phyloP scores from a whole-genome alignment of 2,888 invertebrate genomes.

The Leptopterna dolabrata region DNA sequence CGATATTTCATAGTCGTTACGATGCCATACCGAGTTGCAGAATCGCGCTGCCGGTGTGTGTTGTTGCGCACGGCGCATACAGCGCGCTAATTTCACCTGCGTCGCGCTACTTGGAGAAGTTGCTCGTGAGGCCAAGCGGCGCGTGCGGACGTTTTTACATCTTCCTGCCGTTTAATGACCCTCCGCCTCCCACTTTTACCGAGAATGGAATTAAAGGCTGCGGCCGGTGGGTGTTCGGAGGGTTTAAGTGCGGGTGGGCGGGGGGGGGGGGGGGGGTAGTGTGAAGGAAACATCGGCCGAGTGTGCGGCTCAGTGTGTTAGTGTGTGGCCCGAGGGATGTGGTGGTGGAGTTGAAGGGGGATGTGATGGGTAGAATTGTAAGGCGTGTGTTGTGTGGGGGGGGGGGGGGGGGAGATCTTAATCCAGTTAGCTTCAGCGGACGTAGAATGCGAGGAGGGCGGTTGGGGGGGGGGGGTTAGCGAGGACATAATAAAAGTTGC shows the following conservation, averaged over 20 bases:
- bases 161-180: conserved; percentile 34
- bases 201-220: conserved; percentile 37
- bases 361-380: background rate
- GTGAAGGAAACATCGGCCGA: background rate
- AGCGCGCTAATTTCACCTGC: too few species aligned
- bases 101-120: too few species aligned
- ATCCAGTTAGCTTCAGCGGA: conserved; percentile 32
- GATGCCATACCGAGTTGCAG: too few species aligned
- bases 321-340: background rate
- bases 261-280: background rate
- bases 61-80: too few species aligned
- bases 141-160: too few species aligned
- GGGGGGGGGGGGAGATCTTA: background rate
- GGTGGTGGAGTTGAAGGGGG: background rate
- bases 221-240: background rate
- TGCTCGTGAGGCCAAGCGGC: too few species aligned
- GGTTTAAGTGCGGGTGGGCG: background rate
- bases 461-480: background rate
- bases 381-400: background rate
- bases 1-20: too few species aligned
- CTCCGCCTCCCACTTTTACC: conserved; percentile 15
- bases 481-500: conserved; percentile 38
- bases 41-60: too few species aligned
- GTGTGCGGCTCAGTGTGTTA: background rate
- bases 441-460: background rate